Percentiles rank a stretch among this genome's conserved stretches.
These are phyloP conservation scores for Coelopa frigida DNA, from an alignment of 1,140 invertebrate genomes.

Conservation along the genomic window DNA sequence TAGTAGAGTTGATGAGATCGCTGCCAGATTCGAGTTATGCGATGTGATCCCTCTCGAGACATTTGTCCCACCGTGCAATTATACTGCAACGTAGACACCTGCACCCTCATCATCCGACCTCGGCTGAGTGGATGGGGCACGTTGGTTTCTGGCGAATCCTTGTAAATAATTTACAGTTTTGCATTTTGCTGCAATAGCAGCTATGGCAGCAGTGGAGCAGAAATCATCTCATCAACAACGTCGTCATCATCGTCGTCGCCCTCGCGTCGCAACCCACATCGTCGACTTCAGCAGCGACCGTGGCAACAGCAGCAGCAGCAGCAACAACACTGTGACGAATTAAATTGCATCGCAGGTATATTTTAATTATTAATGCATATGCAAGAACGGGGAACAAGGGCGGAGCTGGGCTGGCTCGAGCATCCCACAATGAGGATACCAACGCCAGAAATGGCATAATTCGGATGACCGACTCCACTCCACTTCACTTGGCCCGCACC, in stretches of 20 bases:
- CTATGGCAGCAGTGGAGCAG: conserved; percentile 6
- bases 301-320: neutral
- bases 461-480: conserved; percentile 34
- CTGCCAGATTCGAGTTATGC: too few species aligned
- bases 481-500: conserved; percentile 5
- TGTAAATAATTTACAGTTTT: conserved; percentile 27
- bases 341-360: conserved; percentile 15
- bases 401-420: too few species aligned
- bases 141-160: conserved; percentile 20
- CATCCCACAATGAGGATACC: too few species aligned
- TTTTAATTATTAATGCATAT: conserved; percentile 18
- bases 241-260: neutral
- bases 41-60: too few species aligned
- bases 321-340: conserved; percentile 1
- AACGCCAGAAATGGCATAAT: conserved; percentile 34
- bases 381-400: neutral
- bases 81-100: conserved; percentile 3
- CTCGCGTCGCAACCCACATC: neutral
- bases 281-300: neutral
- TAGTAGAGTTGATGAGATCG: too few species aligned
- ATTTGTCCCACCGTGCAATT: conserved; percentile 8
- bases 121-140: neutral
- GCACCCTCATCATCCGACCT: neutral
- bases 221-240: conserved; percentile 5
- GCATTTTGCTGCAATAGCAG: conserved; percentile 7